Conservation (phyloP, 1,140 invertebrate genomes). For the Drusus annulatus region DNA sequence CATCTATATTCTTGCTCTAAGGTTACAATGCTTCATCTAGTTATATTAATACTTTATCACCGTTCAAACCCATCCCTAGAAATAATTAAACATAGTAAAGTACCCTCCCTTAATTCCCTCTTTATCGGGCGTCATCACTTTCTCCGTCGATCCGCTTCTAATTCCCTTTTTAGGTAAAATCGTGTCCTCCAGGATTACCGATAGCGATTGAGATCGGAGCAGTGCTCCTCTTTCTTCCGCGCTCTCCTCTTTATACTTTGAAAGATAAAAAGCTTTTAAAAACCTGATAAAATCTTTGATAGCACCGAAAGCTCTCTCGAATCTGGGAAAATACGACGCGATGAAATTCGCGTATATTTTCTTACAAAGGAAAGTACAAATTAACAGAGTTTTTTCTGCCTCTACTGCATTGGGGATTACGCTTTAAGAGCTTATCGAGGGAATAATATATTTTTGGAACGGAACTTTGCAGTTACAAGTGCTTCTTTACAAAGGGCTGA, state of each 20-base stretch:
- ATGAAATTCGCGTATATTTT: constrained; percentile 4
- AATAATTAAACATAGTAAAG: not conserved
- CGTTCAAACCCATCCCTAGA: too few relatives aligned
- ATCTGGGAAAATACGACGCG: not conserved
- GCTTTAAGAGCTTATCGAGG: not conserved
- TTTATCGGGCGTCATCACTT: not conserved
- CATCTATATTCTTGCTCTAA: too few relatives aligned
- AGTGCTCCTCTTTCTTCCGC: not conserved
- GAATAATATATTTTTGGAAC: not conserved
- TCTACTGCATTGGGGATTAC: not conserved
- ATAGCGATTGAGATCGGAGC: constrained; percentile 12
- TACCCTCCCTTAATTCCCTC: not conserved
- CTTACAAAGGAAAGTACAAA: not conserved
- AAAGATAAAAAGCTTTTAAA: constrained; percentile 31
- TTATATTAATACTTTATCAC: too few relatives aligned
- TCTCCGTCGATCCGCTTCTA: not conserved
- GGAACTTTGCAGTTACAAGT: too few relatives aligned
- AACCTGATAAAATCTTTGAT: constrained; percentile 33
- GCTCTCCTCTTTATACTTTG: not conserved
- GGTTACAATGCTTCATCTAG: too few relatives aligned
- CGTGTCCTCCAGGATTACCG: constrained; percentile 17
- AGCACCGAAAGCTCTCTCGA: constrained; percentile 1
- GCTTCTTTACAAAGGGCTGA: too few relatives aligned
- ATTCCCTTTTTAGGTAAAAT: constrained; percentile 27
- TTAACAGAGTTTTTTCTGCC: not conserved